phyloP scores from a whole-genome alignment of 2,888 invertebrate species.

The Lasius platythorax region DNA sequence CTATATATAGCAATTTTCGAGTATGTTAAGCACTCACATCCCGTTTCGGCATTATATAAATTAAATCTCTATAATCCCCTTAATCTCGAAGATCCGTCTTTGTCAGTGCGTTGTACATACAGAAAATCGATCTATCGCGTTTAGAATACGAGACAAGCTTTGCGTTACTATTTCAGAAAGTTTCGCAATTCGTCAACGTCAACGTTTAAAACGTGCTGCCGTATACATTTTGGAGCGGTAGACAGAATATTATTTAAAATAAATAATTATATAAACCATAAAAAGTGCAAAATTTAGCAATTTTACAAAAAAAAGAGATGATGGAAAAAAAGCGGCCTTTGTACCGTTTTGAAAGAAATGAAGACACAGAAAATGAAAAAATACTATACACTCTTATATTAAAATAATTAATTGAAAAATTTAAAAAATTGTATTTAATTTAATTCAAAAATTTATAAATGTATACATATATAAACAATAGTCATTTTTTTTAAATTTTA shows the following conservation, averaged over 20 bases:
- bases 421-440: no score
- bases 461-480: no score
- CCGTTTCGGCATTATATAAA: not conserved
- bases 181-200: not conserved
- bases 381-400: no score
- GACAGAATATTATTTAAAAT: not conserved
- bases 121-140: constrained; percentile 3
- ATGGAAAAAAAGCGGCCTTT: no score
- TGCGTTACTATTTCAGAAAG: constrained; percentile 1
- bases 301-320: not conserved
- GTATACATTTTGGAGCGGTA: not conserved
- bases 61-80: not conserved
- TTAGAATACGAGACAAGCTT: constrained; percentile 3
- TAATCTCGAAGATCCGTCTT: not conserved
- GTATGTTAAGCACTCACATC: not conserved
- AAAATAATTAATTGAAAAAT: no score
- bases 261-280: not conserved
- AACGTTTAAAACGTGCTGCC: not conserved
- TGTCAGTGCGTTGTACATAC: not conserved
- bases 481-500: no score
- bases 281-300: not conserved
- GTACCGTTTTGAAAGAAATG: no score
- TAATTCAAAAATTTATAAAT: no score
- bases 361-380: no score
- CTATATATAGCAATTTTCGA: not conserved